Evolutionary conservation across 2,888 invertebrate species (phyloP), one percentile per base, ranked within the genome.

Genomic region (Orchesellides sinensis): DNA sequence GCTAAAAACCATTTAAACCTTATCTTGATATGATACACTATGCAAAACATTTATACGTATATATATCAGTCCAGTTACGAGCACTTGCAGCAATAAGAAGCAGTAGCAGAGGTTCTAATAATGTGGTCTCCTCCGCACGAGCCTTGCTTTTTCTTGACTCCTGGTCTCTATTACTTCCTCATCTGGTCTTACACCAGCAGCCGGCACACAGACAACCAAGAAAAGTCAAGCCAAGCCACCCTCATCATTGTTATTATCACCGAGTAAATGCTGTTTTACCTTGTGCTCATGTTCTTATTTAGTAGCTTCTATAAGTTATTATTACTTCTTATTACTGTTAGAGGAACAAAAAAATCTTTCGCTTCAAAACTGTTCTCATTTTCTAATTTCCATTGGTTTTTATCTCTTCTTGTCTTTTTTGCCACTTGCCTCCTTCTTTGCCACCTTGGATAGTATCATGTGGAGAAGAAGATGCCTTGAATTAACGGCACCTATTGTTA

Each of bases 151-250:
- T 73, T 40, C 49, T 61, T 56, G 56, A 70, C 23, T 70, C 40
- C 40, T 14, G 2, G 14, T n/a, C 40, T 70, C 54, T 70, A 49
- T 61, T 61, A 61, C 61, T 61, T 73, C 73, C 61, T 61, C 32
- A 14, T 49, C 23, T 35, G 35, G 17, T 61, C 17, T n/a, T 52
- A 52, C 3, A 21, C 40, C 45, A 56, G 35, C 75, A 75, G 75
- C 75, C 75, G 75, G 75, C 56, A 66, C 56, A 45, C 75, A 75
- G 73, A 61, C 70, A 72, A n/a, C n/a, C n/a, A n/a, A n/a, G n/a
- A n/a, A n/a, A n/a, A n/a, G n/a, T n/a, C n/a, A 40, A 75, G 73
- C 73, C 70, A 72, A 29, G 45, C 72, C 59, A 47, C 72, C 45
- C 59, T 63, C 35, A 74, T 49, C 63, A 63, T 35, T 40, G 63